phyloP scores from a whole-genome alignment of 1,140 invertebrate species.

The Drosophila repletoides region DNA sequence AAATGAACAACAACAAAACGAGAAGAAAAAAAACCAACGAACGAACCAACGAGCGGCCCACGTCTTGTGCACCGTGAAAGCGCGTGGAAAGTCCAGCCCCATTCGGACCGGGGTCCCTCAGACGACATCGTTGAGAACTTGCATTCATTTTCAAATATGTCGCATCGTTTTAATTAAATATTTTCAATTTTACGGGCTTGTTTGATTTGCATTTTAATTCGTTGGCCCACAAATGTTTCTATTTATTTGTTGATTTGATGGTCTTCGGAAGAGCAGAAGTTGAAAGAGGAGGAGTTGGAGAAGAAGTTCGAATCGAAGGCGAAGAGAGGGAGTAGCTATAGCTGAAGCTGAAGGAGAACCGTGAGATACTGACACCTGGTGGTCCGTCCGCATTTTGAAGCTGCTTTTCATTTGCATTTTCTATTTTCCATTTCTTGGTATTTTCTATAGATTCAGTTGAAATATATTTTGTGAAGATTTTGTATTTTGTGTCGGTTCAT shows the following conservation, averaged over 20 bases:
- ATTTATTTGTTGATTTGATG: constrained; percentile 66
- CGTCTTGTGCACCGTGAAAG: constrained; percentile 44
- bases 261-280: constrained; percentile 1
- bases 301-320: neutral
- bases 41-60: constrained; percentile 47
- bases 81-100: constrained; percentile 53
- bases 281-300: neutral
- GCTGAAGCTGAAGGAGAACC: constrained; percentile 4
- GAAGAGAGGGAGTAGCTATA: neutral
- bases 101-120: neutral
- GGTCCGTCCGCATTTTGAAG: constrained; percentile 20
- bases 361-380: constrained; percentile 44
- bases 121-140: constrained; percentile 28
- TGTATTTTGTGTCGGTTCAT: constrained; percentile 68
- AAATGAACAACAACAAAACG: constrained; percentile 24
- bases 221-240: constrained; percentile 68
- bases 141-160: constrained; percentile 52
- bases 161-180: constrained; percentile 76
- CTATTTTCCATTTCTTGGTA: constrained; percentile 17
- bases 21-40: constrained; percentile 9
- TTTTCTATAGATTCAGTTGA: constrained; percentile 1
- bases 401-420: constrained; percentile 41
- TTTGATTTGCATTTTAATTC: constrained; percentile 76
- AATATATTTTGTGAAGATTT: constrained; percentile 28
- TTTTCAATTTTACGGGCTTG: constrained; percentile 77